Evolutionary conservation across 2,797 vertebrate genomes (phyloP), one percentile per base, ranked within the genome.

Genomic region (Sorex maritimensis): DNA sequence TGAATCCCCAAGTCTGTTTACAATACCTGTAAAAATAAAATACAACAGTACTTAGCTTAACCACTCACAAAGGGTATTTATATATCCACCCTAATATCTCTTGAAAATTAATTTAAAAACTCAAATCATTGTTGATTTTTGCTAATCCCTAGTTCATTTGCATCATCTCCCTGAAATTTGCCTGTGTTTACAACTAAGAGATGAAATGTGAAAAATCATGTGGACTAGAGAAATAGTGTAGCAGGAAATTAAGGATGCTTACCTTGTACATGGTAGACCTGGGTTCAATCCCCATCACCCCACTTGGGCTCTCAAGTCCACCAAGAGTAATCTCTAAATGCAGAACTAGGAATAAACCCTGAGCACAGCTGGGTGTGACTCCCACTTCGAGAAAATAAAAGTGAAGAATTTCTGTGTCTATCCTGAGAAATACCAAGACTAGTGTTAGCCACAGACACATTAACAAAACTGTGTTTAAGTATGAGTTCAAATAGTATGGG

Each of bases 71-170:
- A 75, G 38, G 41, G 9, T 55, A 68, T 85, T 84, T 79, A 49
- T 49, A n/a, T 38, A 61, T 68, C 80, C 8, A 63, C 11, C 46
- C 1, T 69, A 85, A 49, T 69, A 81, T 24, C 5, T 21, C 65
- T 41, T 74, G 41, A 61, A 86, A 90, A 91, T 52, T 74, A 30
- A 90, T 71, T 63, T 68, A 49, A 8, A 92, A 63, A 63, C 4
- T 5, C 8, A 26, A 67, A 69, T 80, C 49, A 52, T 52, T 52
- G 49, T 52, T 46, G 6, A 46, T 46, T 75, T 61, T 69, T 67
- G 17, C 15, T 63, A 71, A 58, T 71, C 26, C 13, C 28, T 52
- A 65, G 46, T 52, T 94, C 34, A 28, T 13, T n/a, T 49, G 80
- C 61, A 44, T 21, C 55, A 14, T 78, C 69, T 86, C 49, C 58